phyloP scores from a whole-genome alignment of 2,797 vertebrate species.

The Echeneis naucrates region DNA sequence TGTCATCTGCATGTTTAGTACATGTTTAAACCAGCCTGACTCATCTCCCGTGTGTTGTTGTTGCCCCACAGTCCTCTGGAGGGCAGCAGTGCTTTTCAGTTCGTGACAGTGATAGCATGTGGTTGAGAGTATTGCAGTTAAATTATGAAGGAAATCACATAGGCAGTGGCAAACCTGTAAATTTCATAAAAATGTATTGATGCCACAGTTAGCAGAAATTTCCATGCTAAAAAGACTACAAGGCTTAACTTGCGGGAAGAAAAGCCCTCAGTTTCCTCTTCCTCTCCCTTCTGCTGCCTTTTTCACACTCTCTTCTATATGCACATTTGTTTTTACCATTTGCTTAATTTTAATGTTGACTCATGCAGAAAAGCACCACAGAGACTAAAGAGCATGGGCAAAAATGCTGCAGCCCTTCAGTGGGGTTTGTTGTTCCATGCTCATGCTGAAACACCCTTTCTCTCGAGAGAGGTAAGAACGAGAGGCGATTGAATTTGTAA shows the following conservation, averaged over 20 bases:
- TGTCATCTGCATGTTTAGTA: too few relatives aligned
- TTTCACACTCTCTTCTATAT: background rate
- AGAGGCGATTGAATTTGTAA: slow-evolving; percentile 71
- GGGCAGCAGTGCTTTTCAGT: slow-evolving; percentile 74
- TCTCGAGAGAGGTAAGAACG: slow-evolving; percentile 32
- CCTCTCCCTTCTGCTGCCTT: background rate
- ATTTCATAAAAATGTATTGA: slow-evolving; percentile 35
- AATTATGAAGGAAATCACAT: slow-evolving; percentile 13
- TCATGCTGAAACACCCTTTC: slow-evolving; percentile 39
- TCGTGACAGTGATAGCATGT: background rate
- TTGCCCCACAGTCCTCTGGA: slow-evolving; percentile 61
- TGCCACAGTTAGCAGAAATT: slow-evolving; percentile 14
- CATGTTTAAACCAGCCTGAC: background rate
- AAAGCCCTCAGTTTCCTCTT: background rate
- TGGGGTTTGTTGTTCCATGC: too few relatives aligned
- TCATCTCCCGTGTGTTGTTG: background rate
- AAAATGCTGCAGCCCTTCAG: slow-evolving; percentile 32
- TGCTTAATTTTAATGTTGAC: slow-evolving; percentile 49
- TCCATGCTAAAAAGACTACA: slow-evolving; percentile 14
- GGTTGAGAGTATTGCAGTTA: background rate
- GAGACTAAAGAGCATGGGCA: slow-evolving; percentile 12
- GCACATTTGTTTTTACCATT: slow-evolving; percentile 45
- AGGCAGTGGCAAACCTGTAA: slow-evolving; percentile 22
- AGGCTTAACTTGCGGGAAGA: slow-evolving; percentile 22
- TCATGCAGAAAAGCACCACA: slow-evolving; percentile 22